A percentile compares a stretch with the other conserved stretches of the same genome.
These are phyloP conservation scores for Aplysina aerophoba DNA, from an alignment of 37 sponge, comb jelly and placozoan species.

Conservation along the genomic window DNA sequence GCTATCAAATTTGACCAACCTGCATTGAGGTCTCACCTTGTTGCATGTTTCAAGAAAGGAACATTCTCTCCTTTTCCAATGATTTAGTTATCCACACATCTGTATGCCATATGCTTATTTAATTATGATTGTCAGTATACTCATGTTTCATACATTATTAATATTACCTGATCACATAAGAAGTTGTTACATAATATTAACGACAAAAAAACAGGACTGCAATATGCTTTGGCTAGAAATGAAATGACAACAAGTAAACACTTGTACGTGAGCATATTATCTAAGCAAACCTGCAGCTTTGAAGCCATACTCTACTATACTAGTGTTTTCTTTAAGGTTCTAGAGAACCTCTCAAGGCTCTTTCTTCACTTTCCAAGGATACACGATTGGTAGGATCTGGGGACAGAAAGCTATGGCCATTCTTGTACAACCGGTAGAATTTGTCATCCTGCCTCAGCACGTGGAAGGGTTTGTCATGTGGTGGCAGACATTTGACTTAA, in stretches of 20 bases:
- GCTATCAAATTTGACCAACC: slow-evolving; percentile 21
- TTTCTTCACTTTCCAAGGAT: no score
- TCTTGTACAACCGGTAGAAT: no score
- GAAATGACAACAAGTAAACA: no score
- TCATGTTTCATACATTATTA: slow-evolving; percentile 10
- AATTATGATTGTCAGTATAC: slow-evolving; percentile 11
- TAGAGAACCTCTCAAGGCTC: no score
- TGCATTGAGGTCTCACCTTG: slow-evolving; percentile 45
- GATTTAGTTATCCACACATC: slow-evolving; percentile 12
- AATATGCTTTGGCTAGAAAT: no score
- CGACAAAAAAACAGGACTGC: not conserved
- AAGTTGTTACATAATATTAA: slow-evolving; percentile 2
- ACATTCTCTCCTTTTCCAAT: no score
- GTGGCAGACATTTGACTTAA: no score
- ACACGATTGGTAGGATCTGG: no score
- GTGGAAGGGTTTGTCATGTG: no score
- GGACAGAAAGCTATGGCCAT: no score
- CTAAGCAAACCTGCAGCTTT: not conserved
- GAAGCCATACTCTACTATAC: slow-evolving; percentile 7
- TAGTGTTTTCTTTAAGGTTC: no score
- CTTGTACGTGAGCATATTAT: not conserved
- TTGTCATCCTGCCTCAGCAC: no score
- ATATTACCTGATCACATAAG: slow-evolving; percentile 2
- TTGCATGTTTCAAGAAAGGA: slow-evolving; percentile 42
- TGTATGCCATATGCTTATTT: slow-evolving; percentile 11